These are phyloP conservation scores for Xyliphius kryptos DNA, from an alignment of 2,113 vertebrate genomes.

Conservation along the genomic window DNA sequence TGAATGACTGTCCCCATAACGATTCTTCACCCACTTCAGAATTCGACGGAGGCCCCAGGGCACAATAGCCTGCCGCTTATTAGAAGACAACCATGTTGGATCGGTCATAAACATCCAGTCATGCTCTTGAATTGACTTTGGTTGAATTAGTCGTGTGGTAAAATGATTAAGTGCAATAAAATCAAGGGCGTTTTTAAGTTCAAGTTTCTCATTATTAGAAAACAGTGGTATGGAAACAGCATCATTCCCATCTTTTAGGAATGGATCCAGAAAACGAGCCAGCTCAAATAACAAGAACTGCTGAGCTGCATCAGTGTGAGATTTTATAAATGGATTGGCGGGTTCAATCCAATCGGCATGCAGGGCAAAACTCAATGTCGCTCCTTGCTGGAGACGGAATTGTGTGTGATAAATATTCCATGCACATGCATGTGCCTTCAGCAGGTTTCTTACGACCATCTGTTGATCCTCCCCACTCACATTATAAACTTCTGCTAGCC, in stretches of 20 bases:
- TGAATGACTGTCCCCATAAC: constrained; percentile 67
- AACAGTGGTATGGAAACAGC: constrained; percentile 66
- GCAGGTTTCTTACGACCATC: constrained; percentile 72
- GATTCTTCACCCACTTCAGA: constrained; percentile 76
- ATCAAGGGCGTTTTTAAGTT: constrained; percentile 75
- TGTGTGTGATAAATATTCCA: constrained; percentile 74
- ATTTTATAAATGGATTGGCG: constrained; percentile 77
- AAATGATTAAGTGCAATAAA: constrained; percentile 91
- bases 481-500: constrained; percentile 69
- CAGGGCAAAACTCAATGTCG: constrained; percentile 76
- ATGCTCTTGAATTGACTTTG: constrained; percentile 38
- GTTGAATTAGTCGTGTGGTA: constrained; percentile 78
- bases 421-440: constrained; percentile 80
- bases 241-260: constrained; percentile 60
- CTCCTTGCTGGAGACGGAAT: constrained; percentile 59
- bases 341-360: constrained; percentile 90
- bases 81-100: constrained; percentile 73
- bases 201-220: constrained; percentile 62
- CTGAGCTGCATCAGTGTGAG: constrained; percentile 68
- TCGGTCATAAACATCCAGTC: constrained; percentile 73
- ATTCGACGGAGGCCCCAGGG: constrained; percentile 79
- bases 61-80: constrained; percentile 68
- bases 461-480: constrained; percentile 63
- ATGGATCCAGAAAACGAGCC: constrained; percentile 81
- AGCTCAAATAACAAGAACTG: constrained; percentile 85